Evolutionary conservation across 2,113 vertebrate genomes (phyloP), one percentile per base, ranked within the genome.

Genomic region (Microcebus griseorufus): DNA sequence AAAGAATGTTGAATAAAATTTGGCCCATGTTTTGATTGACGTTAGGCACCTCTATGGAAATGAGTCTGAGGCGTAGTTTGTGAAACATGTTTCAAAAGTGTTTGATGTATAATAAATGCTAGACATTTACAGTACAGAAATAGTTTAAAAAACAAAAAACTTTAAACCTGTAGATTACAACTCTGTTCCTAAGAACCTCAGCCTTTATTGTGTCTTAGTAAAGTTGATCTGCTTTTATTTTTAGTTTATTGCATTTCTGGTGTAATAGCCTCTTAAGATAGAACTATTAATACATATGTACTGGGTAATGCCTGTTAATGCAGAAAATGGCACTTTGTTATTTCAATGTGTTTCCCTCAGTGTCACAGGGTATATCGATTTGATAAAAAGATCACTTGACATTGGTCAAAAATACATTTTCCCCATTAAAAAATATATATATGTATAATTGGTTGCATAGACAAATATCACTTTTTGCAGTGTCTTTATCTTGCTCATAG

Each of bases 71-170:
- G 96, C 92, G 81, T 98, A 98, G 97, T 98, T 98, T 96, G 98
- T 98, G 97, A 98, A 98, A 98, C 97, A 97, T 98, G 98, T 98
- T 98, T 27, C 93, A 95, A 95, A 98, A 98, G 98, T 98, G 98
- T 98, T 98, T 97, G 97, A 98, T 98, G 98, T 98, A 98, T 98
- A 98, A 98, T 98, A 98, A 98, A 95, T 14, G 17, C 98, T 98
- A 98, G 98, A 97, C 97, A 97, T 98, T 98, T 98, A 97, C 97
- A 98, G 98, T 98, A 80, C 98, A 98, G 97, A 98, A 97, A 97
- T 98, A 97, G 96, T 90, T 39, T 78, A 73, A 88, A 90, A 97
- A 42, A 42, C 39, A 42, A 42, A 42, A 32, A 5, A 62, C 97
- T 64, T 84, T 96, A 97, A 98, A 78, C 64, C 86, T 98, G 97